Conservation (phyloP, 1,140 invertebrate genomes). For the Calliphora vicina region DNA sequence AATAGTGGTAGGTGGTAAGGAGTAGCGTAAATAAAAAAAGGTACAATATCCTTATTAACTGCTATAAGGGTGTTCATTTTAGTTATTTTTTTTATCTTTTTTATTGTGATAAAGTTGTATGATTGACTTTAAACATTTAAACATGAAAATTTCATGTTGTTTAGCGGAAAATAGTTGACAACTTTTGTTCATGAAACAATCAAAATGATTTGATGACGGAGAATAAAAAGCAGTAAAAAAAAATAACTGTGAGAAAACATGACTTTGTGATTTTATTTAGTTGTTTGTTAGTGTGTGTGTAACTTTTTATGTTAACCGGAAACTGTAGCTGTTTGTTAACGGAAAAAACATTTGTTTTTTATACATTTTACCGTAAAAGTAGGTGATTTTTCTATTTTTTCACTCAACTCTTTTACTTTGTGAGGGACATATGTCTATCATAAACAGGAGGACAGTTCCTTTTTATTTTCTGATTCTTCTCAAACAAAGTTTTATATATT, state of each 20-base stretch:
- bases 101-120: neutral
- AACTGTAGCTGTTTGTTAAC: slow-evolving; percentile 9
- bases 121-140: slow-evolving; percentile 27
- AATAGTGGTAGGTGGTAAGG: neutral
- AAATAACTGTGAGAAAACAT: slow-evolving; percentile 36
- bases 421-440: slow-evolving; percentile 16
- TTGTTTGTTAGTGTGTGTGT: neutral
- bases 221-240: neutral
- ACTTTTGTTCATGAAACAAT: neutral
- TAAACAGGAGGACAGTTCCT: neutral
- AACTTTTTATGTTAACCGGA: slow-evolving; percentile 23
- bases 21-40: too few species aligned
- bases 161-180: slow-evolving; percentile 38
- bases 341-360: slow-evolving; percentile 23
- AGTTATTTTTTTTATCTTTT: neutral
- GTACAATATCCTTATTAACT: slow-evolving; percentile 18
- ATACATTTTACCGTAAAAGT: neutral
- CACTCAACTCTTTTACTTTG: neutral
- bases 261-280: slow-evolving; percentile 33
- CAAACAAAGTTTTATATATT: neutral
- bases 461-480: neutral
- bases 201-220: neutral
- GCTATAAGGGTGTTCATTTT: neutral
- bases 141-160: slow-evolving; percentile 28
- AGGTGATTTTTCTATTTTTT: slow-evolving; percentile 15